Evolutionary conservation across 2,888 invertebrate species (phyloP).

Genomic region (Tridacna gigas): DNA sequence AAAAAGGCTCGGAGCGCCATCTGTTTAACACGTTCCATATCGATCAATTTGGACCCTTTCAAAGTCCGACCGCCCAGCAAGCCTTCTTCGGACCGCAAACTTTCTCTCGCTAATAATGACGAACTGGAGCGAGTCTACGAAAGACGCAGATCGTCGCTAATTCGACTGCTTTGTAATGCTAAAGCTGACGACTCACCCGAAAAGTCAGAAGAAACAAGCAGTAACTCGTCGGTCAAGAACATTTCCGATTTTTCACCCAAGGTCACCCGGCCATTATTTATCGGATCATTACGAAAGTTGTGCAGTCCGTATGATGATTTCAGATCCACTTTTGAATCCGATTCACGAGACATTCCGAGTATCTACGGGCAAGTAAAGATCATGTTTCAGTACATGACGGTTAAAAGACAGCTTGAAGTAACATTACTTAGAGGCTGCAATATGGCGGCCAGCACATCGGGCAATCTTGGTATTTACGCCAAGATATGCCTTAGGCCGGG

Average conservation of each 20-base stretch:
- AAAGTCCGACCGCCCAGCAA: conserved; percentile 13
- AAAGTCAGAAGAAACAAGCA: neutral
- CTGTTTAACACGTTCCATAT: conserved; percentile 39
- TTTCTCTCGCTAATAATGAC: conserved; percentile 37
- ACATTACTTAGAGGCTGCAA: conserved; percentile 34
- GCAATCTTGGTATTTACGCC: conserved; percentile 40
- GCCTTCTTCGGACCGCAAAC: conserved; percentile 11
- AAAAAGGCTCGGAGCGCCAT: conserved; percentile 25
- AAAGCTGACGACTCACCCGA: conserved; percentile 1
- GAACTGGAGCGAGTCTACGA: conserved; percentile 26
- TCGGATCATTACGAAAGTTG: neutral
- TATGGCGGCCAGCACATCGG: conserved; percentile 15
- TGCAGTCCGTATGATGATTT: conserved; percentile 26
- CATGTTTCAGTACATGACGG: conserved; percentile 52
- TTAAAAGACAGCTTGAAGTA: conserved; percentile 35
- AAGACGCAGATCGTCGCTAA: conserved; percentile 38
- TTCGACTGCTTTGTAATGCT: conserved; percentile 23
- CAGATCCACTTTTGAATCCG: conserved; percentile 45
- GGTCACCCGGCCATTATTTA: conserved; percentile 22
- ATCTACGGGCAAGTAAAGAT: conserved; percentile 55
- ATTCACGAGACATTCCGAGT: conserved; percentile 34
- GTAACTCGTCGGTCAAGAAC: neutral
- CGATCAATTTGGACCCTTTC: conserved; percentile 35
- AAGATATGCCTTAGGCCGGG: conserved; percentile 47
- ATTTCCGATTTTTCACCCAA: conserved; percentile 37